Evolutionary conservation across 92 coral and sea anemone genomes (phyloP).

Genomic region (Phymanthus crucifer): DNA sequence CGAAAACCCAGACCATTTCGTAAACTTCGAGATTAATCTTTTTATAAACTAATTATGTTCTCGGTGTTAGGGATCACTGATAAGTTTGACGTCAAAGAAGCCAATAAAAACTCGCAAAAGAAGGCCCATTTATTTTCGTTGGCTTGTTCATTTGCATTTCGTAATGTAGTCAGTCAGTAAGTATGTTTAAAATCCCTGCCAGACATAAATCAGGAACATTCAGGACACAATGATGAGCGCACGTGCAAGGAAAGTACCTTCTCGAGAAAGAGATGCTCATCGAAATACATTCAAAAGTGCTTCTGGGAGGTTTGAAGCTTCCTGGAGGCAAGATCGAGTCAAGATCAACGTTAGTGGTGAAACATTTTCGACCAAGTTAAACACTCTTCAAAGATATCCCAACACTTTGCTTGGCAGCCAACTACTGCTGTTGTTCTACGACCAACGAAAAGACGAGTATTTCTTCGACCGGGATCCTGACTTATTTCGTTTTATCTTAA

Average conservation of each 20-base stretch:
- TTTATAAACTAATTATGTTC: neutral
- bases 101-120: neutral
- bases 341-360: slow-evolving; percentile 85
- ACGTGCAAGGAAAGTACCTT: neutral
- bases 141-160: neutral
- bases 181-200: neutral
- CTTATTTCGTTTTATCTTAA: slow-evolving; percentile 84
- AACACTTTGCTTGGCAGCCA: slow-evolving; percentile 83
- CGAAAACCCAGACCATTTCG: neutral
- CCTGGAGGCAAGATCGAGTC: slow-evolving; percentile 26
- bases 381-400: slow-evolving; percentile 61
- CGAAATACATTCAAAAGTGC: neutral
- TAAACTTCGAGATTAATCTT: neutral
- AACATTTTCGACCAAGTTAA: slow-evolving; percentile 56
- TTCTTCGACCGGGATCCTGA: slow-evolving; percentile 90
- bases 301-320: neutral
- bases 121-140: neutral
- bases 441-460: slow-evolving; percentile 68
- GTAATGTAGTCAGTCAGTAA: neutral
- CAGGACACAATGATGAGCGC: neutral
- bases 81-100: neutral
- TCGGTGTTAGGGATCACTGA: neutral
- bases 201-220: neutral
- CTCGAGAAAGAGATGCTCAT: neutral
- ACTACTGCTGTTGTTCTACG: slow-evolving; percentile 56